Evolutionary conservation across 1,140 invertebrate genomes (phyloP).

Genomic region (Cepaea nemoralis): DNA sequence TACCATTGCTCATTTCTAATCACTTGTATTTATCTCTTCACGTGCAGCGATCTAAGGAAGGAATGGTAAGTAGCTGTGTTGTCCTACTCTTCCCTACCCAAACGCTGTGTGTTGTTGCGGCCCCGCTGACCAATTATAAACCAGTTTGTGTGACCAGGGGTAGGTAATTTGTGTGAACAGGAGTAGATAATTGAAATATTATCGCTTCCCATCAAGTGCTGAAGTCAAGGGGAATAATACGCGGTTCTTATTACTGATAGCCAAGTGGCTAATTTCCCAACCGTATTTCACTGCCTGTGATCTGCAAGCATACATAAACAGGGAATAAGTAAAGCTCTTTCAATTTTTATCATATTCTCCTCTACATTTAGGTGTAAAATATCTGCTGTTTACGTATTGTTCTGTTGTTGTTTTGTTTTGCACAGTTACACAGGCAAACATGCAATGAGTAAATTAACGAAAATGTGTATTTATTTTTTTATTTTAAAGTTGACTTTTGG

Average conservation of each 20-base stretch:
- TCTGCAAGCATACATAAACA: background rate
- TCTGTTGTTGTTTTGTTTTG: too few relatives aligned
- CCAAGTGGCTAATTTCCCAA: background rate
- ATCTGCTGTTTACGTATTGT: too few relatives aligned
- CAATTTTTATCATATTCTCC: too few relatives aligned
- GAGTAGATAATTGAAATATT: background rate
- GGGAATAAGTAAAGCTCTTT: too few relatives aligned
- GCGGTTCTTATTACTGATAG: background rate
- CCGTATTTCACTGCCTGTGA: background rate
- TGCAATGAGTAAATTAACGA: too few relatives aligned
- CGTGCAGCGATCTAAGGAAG: constrained; percentile 6
- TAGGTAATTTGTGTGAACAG: background rate
- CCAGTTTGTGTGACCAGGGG: background rate
- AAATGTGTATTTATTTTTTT: too few relatives aligned
- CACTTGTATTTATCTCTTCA: background rate
- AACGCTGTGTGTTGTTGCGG: background rate
- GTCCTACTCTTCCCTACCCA: background rate
- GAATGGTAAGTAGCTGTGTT: background rate
- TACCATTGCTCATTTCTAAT: too few relatives aligned
- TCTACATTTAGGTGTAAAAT: too few relatives aligned
- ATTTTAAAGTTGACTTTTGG: too few relatives aligned
- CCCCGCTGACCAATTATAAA: background rate
- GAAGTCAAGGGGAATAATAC: background rate
- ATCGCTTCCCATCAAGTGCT: constrained; percentile 1
- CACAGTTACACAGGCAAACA: too few relatives aligned